These are phyloP conservation scores for Lacerta viridis DNA, from an alignment of 2,797 vertebrate species.

Conservation along the genomic window DNA sequence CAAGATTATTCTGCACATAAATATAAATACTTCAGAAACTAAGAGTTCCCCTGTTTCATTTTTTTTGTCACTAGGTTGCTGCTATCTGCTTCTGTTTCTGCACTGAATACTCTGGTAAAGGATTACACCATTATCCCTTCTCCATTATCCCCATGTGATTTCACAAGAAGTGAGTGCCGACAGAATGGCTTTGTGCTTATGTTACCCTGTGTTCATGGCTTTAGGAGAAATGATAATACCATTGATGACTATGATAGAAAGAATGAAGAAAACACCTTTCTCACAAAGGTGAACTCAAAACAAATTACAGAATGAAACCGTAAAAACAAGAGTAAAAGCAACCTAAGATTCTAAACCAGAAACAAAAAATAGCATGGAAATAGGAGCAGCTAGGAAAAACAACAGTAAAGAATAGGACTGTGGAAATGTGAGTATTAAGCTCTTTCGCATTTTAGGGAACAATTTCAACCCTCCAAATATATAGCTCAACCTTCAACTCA, in stretches of 20 bases:
- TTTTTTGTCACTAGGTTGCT: neutral
- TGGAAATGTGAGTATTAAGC: neutral
- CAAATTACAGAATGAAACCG: too few species aligned
- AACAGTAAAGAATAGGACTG: neutral
- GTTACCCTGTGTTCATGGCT: too few species aligned
- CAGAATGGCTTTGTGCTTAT: too few species aligned
- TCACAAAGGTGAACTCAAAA: too few species aligned
- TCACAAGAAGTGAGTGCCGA: neutral
- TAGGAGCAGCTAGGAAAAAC: neutral
- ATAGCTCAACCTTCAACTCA: neutral
- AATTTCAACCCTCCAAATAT: neutral
- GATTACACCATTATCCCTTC: neutral
- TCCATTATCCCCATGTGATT: neutral
- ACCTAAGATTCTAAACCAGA: too few species aligned
- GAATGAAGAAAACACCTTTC: too few species aligned
- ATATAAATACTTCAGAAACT: neutral
- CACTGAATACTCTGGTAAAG: neutral
- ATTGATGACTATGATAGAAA: too few species aligned
- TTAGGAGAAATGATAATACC: too few species aligned
- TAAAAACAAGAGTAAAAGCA: too few species aligned
- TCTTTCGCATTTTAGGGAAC: neutral
- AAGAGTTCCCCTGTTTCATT: too few species aligned
- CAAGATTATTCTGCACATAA: neutral
- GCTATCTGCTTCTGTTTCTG: neutral
- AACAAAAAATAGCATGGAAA: neutral